Evolutionary conservation across 2,113 vertebrate genomes (phyloP).

Genomic region (Prionailurus viverrinus): DNA sequence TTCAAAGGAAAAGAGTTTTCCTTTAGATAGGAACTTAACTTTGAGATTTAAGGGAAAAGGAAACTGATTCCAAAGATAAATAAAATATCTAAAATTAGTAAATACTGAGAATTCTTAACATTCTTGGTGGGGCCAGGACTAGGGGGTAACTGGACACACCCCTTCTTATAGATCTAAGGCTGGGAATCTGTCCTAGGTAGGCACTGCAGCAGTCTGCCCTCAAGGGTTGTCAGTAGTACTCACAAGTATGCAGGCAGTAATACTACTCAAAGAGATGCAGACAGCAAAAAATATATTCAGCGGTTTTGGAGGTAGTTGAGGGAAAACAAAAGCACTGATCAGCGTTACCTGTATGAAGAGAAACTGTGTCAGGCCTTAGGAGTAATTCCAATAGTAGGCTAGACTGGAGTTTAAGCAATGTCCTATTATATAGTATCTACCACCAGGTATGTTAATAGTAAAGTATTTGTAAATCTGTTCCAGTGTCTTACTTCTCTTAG

Average conservation of each 20-base stretch:
- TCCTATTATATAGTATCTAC: background rate
- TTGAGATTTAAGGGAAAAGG: background rate
- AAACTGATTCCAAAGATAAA: background rate
- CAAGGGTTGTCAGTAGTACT: slow-evolving; percentile 82
- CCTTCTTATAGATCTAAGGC: background rate
- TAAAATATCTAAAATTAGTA: background rate
- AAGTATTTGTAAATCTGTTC: background rate
- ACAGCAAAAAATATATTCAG: slow-evolving; percentile 92
- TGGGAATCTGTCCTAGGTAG: background rate
- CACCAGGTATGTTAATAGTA: slow-evolving; percentile 20
- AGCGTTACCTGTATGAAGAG: slow-evolving; percentile 89
- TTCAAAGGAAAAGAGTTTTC: background rate
- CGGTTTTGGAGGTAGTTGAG: slow-evolving; percentile 92
- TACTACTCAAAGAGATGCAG: slow-evolving; percentile 91
- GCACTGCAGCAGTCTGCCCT: background rate
- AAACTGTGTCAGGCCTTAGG: slow-evolving; percentile 44
- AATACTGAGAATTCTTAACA: background rate
- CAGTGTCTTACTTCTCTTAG: background rate
- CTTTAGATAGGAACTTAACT: slow-evolving; percentile 6
- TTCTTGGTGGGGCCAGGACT: background rate
- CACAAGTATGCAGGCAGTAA: slow-evolving; percentile 91
- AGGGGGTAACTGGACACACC: background rate
- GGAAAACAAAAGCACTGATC: slow-evolving; percentile 93
- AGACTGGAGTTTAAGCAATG: background rate
- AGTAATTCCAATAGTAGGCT: background rate